phyloP scores from a whole-genome alignment of 2,113 vertebrate species.

The Brachionichthys hirsutus region DNA sequence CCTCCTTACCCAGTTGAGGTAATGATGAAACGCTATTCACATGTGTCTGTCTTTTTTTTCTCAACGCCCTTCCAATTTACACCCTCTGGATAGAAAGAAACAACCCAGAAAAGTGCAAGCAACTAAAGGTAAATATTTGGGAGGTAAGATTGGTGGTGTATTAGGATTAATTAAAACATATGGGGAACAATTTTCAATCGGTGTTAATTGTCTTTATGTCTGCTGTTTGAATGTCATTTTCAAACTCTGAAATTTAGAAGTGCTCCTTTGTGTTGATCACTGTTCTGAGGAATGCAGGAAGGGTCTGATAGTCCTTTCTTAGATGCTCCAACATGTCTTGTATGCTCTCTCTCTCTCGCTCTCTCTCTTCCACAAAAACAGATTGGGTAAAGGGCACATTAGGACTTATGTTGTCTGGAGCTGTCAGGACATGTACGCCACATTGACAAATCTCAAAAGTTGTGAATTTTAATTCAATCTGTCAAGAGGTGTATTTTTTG shows the following conservation, averaged over 20 bases:
- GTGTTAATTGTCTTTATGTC: not conserved
- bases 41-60: slow-evolving; percentile 8
- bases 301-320: slow-evolving; percentile 35
- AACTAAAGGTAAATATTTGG: not conserved
- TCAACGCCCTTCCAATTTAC: slow-evolving; percentile 1
- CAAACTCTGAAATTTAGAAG: too few relatives aligned
- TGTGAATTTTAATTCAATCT: too few relatives aligned
- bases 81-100: not conserved
- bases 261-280: too few relatives aligned
- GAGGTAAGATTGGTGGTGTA: too few relatives aligned
- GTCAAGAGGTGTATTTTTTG: too few relatives aligned
- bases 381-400: not conserved
- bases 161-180: not conserved
- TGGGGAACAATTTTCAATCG: not conserved
- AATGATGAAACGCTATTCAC: not conserved
- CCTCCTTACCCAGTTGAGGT: not conserved
- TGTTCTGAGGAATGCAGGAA: slow-evolving; percentile 75
- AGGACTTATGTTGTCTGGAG: not conserved
- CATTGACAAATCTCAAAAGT: not conserved
- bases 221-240: too few relatives aligned
- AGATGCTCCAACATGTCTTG: slow-evolving; percentile 39
- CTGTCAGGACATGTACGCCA: slow-evolving; percentile 1
- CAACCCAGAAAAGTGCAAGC: not conserved
- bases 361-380: not conserved
- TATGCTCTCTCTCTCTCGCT: slow-evolving; percentile 5